Base-by-base conservation (phyloP, 2,113 vertebrate species). In the Microcebus tavaratra region DNA sequence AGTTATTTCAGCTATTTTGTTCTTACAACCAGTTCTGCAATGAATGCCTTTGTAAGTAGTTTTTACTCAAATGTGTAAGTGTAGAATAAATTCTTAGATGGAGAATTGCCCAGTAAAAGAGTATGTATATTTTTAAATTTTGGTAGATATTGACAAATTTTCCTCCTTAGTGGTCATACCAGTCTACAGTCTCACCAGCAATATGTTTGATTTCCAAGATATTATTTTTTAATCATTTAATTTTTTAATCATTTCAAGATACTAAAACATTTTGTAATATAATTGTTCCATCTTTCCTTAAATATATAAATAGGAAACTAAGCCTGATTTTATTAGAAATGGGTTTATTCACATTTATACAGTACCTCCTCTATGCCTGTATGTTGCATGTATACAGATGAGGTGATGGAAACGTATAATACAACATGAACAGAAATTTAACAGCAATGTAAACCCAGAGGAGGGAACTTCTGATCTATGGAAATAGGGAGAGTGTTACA, bases 271-370 rank as follows among this genome's bases (percentile, higher is more conserved):
- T 55, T 76, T 96, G 14, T 39, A 79, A 8, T 92, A 4, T 95
- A 85, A 67, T 80, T 88, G 55, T 88, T 88, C 70, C 76, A 70
- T 73, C 42, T 90, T 86, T 91, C 68, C 63, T 91, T 91, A 95
- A 93, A 57, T 65, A 67, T 53, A 61, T 65, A 55, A 86, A 45
- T 63, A 59, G 76, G 61, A 76, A 68, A 89, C 42, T 6, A 9
- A 87, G 50, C 39, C n/a, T 50, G 2, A 65, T 55, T 84, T 84
- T 86, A 78, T 86, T 91, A 88, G 42, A 61, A 91, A 55, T 85
- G 82, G 21, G 13, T 83, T 84, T 75, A 39, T 85, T 96, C 73
- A 78, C 59, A 50, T 89, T 88, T 88, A n/a, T 55, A 45, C 18
- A 18, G 0, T 53, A 59, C 45, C 39, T 45, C 8, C 61, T 82